Base-by-base conservation (phyloP, 2,113 vertebrate genomes). In the Cyprinus carpio region DNA sequence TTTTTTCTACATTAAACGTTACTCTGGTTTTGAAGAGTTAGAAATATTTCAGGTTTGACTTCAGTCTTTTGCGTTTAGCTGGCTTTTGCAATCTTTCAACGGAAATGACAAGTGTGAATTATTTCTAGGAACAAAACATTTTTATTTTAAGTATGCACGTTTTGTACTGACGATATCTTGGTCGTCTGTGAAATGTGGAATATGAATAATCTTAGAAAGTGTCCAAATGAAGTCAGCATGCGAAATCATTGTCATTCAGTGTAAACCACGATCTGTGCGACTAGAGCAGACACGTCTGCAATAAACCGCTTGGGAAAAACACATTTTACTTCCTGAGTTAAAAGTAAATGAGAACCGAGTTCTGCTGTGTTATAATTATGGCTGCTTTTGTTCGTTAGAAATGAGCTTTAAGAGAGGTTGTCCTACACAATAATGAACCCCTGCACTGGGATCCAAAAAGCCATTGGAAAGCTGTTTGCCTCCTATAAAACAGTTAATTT, bases 351-450 rank as follows among this genome's bases (percentile, higher is more conserved):
- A 72, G 40, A 31, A 49, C 15, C 18, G 18, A 81, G 49, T 54
- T 67, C 54, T 71, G 43, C 64, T 71, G 16, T 46, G n/a, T 49
- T 54, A 40, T 72, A 82, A 82, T 82, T 81, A 51, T 69, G 31
- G 29, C 9, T 81, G 58, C 65, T 81, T 40, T 49, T 81, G 13
- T 7, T 65, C 60, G 10, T 23, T 60, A 81, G 40, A 31, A 65
- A 65, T 43, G 1, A 12, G 40, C 49, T 81, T 49, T 29, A 43
- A 81, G 25, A 81, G 62, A 81, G 18, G n/a, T 40, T 65, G 25
- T 67, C 79, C n/a, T 49, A 40, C 18, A 49, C 18, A 69, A 51
- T 31, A 67, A 67, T 31, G 43, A 67, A 34, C 25, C 5, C 11
- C 43, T 31, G 79, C 62, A 51, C 25, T 31, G 43, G 15, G 62